phyloP scores from a whole-genome alignment of 2,888 invertebrate species.

The Phaonia tiefii region DNA sequence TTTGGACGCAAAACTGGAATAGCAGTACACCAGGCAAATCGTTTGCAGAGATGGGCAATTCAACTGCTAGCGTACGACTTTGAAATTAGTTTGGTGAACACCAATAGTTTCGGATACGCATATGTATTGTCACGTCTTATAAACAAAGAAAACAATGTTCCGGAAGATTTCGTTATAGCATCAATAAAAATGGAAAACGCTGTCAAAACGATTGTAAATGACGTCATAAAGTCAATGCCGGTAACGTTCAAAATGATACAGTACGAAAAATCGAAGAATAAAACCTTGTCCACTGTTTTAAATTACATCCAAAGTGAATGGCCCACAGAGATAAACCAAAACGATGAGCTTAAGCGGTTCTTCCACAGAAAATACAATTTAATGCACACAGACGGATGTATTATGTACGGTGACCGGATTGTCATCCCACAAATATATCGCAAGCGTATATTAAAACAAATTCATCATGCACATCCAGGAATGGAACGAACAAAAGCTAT shows the following conservation, averaged over 20 bases:
- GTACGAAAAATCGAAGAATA: conserved; percentile 50
- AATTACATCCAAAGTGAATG: no score
- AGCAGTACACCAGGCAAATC: conserved; percentile 64
- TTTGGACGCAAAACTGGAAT: conserved; percentile 64
- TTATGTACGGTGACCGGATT: conserved; percentile 59
- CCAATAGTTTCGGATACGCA: conserved; percentile 68
- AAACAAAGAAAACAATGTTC: conserved; percentile 16
- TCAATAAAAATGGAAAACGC: conserved; percentile 47
- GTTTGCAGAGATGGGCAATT: conserved; percentile 66
- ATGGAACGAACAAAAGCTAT: conserved; percentile 69
- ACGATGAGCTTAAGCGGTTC: no score
- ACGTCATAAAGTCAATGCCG: conserved; percentile 43
- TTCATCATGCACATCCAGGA: conserved; percentile 55
- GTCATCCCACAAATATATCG: conserved; percentile 58
- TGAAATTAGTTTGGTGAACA: conserved; percentile 67
- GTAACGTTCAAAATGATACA: conserved; percentile 56
- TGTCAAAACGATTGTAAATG: conserved; percentile 39
- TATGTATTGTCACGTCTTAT: conserved; percentile 60
- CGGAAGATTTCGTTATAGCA: conserved; percentile 52
- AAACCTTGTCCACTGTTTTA: no score
- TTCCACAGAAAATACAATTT: no score
- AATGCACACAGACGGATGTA: no score
- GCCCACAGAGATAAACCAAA: no score
- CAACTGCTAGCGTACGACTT: conserved; percentile 68
- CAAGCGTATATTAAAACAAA: conserved; percentile 59